Conservation (phyloP, 2,888 invertebrate genomes). For the Cephus spinipes region DNA sequence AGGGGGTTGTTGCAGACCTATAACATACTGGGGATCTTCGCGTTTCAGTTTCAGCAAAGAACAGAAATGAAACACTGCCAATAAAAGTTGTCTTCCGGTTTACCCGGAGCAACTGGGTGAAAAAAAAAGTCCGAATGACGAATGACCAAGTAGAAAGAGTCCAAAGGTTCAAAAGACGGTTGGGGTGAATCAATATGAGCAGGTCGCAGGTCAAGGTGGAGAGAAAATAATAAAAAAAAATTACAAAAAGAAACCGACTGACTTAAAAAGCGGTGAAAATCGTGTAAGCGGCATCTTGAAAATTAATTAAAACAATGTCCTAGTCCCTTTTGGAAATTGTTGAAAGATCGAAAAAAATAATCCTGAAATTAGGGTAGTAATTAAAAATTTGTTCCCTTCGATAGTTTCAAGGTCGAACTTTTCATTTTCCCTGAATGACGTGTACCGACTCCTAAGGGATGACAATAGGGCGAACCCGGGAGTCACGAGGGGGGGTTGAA, state of each 20-base stretch:
- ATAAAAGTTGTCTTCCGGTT: conserved; percentile 37
- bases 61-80: conserved; percentile 39
- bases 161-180: conserved; percentile 17
- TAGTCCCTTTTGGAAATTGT: not conserved
- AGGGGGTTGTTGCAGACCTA: not conserved
- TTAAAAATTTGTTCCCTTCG: no score
- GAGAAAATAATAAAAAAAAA: no score
- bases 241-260: not conserved
- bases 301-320: not conserved
- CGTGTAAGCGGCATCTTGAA: no score
- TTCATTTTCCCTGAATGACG: no score
- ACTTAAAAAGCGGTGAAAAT: conserved; percentile 6
- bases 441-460: no score
- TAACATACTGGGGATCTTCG: not conserved
- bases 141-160: conserved; percentile 27
- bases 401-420: no score
- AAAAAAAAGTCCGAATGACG: conserved; percentile 24
- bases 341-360: no score
- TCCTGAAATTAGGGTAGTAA: no score
- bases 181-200: conserved; percentile 28
- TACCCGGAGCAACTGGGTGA: conserved; percentile 10
- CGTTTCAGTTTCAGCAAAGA: not conserved
- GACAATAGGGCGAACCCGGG: no score
- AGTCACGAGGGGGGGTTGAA: no score
- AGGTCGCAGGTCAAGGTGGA: conserved; percentile 24